Base-by-base conservation (phyloP, 2,888 invertebrate species). In the Candidula unifasciata region DNA sequence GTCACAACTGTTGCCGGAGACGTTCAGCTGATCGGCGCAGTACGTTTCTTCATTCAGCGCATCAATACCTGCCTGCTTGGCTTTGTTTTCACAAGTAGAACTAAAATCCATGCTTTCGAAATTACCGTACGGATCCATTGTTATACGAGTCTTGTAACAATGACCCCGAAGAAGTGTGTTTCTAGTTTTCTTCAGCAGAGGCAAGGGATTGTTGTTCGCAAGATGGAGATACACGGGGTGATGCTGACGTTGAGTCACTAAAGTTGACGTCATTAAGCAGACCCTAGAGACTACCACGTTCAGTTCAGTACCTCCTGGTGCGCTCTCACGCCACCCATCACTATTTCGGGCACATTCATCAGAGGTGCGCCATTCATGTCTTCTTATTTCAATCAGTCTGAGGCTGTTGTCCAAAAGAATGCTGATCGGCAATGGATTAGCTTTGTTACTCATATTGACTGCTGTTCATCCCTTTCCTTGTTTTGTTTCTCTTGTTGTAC, bases 171-270 rank as follows among this genome's bases (percentile, higher is more conserved):
- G 68, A 57, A 33, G 44, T 57, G 2, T 54, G 60, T 68, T 54
- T 71, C 35, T 73, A 10, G 21, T 71, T 81, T 71, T 57, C 68
- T 81, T 69, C 21, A 81, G 68, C 21, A 66, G 66, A 66, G 79
- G 66, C n/a, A 52, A 30, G 71, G 71, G 35, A 44, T 16, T 71
- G 33, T 24, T 81, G 71, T 71, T 30, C 68, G 2, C 57, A 71
- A 57, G 52, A 54, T 35, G 71, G 71, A 81, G 80, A 81, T 81
- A 81, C 80, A 81, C 71, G 80, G 73, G 80, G 80, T 57, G 57
- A 73, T 35, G 57, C 35, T 80, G 60, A 81, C 71, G 73, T 71
- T 18, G 10, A 3, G 52, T n/a, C 71, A 35, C 57, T 71, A 52
- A 18, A 35, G 18, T 27, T 73, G 80, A 81, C 80, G 80, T 81